Percentiles rank a stretch among this genome's conserved stretches.
Conservation (phyloP, 1,140 invertebrate species). For the Drosophila jambulina region DNA sequence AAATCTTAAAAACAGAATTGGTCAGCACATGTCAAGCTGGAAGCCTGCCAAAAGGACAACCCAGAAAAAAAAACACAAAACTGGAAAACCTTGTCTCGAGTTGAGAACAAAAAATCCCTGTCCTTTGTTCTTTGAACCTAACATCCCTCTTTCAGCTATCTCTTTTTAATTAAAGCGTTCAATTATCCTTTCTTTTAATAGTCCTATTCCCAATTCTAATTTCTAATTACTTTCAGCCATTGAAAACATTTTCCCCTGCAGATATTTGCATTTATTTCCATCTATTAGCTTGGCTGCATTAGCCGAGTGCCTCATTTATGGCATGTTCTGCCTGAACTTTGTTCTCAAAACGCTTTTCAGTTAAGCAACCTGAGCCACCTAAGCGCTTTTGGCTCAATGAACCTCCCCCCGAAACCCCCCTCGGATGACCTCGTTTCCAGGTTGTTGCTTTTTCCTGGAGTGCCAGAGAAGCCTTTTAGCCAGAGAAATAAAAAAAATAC, state of each 20-base stretch:
- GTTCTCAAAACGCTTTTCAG: conserved; percentile 28
- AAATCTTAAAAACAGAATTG: neutral
- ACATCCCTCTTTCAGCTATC: neutral
- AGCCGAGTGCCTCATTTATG: conserved; percentile 18
- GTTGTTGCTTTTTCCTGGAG: conserved; percentile 13
- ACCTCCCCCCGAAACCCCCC: neutral
- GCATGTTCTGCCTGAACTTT: conserved; percentile 20
- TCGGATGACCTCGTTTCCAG: conserved; percentile 21
- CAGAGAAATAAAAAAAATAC: neutral
- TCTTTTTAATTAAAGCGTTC: neutral
- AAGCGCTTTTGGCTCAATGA: conserved; percentile 31
- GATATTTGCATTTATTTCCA: neutral
- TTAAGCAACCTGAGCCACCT: conserved; percentile 15
- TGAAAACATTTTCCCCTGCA: neutral
- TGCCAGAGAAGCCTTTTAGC: conserved; percentile 36
- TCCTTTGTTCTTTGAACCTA: neutral
- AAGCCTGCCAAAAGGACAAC: neutral
- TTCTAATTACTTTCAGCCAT: neutral
- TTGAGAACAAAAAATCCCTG: neutral
- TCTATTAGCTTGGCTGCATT: neutral
- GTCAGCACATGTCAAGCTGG: neutral
- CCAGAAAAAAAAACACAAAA: neutral
- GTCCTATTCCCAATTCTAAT: too few relatives aligned
- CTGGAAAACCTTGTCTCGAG: neutral
- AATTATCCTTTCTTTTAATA: neutral